Conservation (phyloP, 2,113 vertebrate species). For the human region GRCh38 chr14:68635001-68635500, state of each 20-base stretch:
- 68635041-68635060: slow-evolving; percentile 79
- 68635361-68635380: background rate
- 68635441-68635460: background rate
- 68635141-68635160: slow-evolving; percentile 30
- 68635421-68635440: background rate
- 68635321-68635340: background rate
- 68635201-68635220: background rate
- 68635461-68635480: background rate
- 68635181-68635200: slow-evolving; percentile 63
- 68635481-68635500: background rate
- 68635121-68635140: slow-evolving; percentile 76
- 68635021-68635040: slow-evolving; percentile 71
- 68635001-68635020: slow-evolving; percentile 50
- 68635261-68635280: background rate
- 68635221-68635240: background rate
- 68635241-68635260: background rate
- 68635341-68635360: background rate
- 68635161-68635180: slow-evolving; percentile 63
- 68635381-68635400: background rate
- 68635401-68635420: background rate
- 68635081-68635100: slow-evolving; percentile 80
- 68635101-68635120: slow-evolving; percentile 80
- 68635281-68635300: background rate
- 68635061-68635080: slow-evolving; percentile 78
- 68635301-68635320: background rate